A percentile compares a stretch with the other conserved stretches of the same genome.
phyloP scores from a whole-genome alignment of 2,888 invertebrate species.

The Protonemura montana region DNA sequence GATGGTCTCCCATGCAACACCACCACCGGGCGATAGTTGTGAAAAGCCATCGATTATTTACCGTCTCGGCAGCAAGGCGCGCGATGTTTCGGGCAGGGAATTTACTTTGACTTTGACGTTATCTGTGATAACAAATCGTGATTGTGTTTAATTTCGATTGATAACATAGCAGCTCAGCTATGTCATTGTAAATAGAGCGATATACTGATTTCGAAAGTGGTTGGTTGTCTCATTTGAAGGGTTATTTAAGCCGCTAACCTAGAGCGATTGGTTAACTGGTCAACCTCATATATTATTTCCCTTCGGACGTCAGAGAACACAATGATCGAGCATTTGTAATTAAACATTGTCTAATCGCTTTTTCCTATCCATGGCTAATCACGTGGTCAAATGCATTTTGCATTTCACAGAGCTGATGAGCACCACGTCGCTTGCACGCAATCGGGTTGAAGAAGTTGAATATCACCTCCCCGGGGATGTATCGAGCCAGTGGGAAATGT shows the following conservation, averaged over 20 bases:
- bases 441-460: not conserved
- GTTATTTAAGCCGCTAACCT: not conserved
- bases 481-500: not conserved
- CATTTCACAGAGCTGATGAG: not conserved
- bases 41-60: not conserved
- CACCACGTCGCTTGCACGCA: not conserved
- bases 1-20: too few relatives aligned
- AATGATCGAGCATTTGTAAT: constrained; percentile 4
- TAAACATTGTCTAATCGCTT: not conserved
- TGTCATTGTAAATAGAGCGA: not conserved
- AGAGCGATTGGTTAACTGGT: not conserved
- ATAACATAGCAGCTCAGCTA: not conserved
- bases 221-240: not conserved
- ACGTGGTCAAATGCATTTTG: not conserved
- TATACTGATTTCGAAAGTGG: not conserved
- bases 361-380: not conserved
- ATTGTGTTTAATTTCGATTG: not conserved
- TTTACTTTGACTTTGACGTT: not conserved
- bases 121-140: not conserved
- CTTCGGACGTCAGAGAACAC: not conserved
- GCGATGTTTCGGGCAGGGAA: not conserved
- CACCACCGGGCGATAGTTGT: not conserved
- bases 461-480: not conserved
- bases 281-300: not conserved
- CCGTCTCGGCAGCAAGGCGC: not conserved